A percentile compares a stretch with the other conserved stretches of the same genome.
Evolutionary conservation across 2,888 invertebrate species (phyloP).

Genomic region (Argynnis bischoffii): DNA sequence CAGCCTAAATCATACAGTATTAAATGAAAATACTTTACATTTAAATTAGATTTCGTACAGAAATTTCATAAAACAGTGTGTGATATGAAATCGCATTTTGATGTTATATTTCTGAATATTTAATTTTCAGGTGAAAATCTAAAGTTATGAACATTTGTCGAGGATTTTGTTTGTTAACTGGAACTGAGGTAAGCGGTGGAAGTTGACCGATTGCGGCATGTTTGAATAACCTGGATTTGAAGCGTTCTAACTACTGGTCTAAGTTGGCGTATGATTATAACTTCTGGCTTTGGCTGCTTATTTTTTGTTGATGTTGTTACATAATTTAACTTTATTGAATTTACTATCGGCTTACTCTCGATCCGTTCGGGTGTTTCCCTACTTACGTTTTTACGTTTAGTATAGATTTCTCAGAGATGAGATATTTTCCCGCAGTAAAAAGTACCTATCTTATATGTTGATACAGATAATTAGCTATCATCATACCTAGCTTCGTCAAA

Average conservation of each 20-base stretch:
- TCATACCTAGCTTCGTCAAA: no score
- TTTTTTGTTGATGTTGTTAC: no score
- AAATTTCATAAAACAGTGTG: neutral
- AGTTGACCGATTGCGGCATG: conserved; percentile 16
- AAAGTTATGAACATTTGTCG: conserved; percentile 1
- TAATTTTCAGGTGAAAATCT: conserved; percentile 1
- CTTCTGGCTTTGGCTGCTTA: neutral
- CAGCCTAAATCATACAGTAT: no score
- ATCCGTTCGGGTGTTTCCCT: no score
- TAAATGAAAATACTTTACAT: no score
- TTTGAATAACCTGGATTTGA: conserved; percentile 16
- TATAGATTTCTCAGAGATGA: no score
- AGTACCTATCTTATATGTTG: no score
- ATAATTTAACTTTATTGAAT: no score
- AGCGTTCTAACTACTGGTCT: neutral
- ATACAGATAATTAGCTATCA: no score
- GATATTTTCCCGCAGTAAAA: no score
- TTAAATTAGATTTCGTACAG: neutral
- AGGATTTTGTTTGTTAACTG: conserved; percentile 16
- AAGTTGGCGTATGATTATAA: conserved; percentile 8
- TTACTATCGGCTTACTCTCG: no score
- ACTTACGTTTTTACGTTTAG: no score
- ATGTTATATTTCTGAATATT: conserved; percentile 7
- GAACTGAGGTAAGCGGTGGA: conserved; percentile 1
- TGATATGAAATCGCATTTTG: neutral